These are phyloP conservation scores for Pelagia noctiluca DNA, from an alignment of 30 jellyfish, hydroid and myxozoan genomes.

Conservation along the genomic window DNA sequence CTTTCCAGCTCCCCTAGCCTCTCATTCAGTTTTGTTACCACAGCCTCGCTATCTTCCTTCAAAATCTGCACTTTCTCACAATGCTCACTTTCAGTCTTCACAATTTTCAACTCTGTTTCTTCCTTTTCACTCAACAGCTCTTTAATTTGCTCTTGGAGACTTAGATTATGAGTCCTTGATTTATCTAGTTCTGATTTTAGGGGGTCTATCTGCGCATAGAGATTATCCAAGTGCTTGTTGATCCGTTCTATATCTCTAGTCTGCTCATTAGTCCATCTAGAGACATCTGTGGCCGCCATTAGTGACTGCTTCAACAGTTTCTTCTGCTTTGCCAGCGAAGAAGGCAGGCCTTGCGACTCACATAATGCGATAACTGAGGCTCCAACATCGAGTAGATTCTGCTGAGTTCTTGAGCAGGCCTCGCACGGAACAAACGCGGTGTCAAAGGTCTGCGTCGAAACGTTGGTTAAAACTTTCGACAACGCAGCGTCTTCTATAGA, in stretches of 20 bases:
- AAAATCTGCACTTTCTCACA: background rate
- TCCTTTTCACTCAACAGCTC: conserved; percentile 18
- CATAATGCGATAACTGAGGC: conserved; percentile 70
- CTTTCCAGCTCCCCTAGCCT: conserved; percentile 21
- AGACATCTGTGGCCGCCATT: conserved; percentile 80
- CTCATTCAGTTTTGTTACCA: conserved; percentile 27
- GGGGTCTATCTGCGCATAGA: conserved; percentile 64
- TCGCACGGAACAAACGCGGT: conserved; percentile 92
- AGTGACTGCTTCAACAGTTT: conserved; percentile 58
- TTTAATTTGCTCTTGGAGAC: conserved; percentile 39
- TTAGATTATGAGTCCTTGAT: conserved; percentile 20
- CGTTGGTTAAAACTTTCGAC: conserved; percentile 31
- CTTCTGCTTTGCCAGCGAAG: conserved; percentile 82
- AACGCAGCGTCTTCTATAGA: conserved; percentile 32
- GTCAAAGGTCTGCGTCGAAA: conserved; percentile 88
- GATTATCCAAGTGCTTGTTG: conserved; percentile 67
- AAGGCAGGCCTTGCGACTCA: conserved; percentile 91
- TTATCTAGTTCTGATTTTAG: conserved; percentile 57
- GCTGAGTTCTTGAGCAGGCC: conserved; percentile 84
- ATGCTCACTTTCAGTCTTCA: conserved; percentile 12
- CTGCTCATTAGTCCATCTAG: conserved; percentile 82
- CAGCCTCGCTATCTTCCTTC: background rate
- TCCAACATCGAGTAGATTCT: conserved; percentile 75
- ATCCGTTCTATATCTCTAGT: conserved; percentile 75
- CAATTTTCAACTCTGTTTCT: conserved; percentile 15